Conservation (phyloP, 2,888 invertebrate genomes). For the Plagiodera versicolora region DNA sequence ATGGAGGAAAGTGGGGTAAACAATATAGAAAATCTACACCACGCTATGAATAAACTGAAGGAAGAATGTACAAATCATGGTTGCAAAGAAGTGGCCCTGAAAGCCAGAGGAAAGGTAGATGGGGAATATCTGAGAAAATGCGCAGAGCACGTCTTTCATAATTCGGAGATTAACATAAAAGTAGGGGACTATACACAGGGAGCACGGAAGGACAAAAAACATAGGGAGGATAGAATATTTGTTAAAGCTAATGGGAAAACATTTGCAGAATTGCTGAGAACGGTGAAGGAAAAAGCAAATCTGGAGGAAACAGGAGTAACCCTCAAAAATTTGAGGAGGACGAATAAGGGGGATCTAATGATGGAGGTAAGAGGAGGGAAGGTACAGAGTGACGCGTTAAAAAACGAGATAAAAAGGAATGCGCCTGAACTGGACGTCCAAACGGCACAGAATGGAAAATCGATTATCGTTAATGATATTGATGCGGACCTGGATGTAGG, state of each 20-base stretch:
- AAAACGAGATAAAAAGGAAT: slow-evolving; percentile 1
- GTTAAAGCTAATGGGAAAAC: background rate
- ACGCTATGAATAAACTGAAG: background rate
- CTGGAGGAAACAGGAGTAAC: background rate
- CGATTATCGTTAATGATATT: too few species aligned
- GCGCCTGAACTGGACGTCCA: too few species aligned
- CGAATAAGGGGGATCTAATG: background rate
- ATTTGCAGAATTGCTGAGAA: slow-evolving; percentile 6
- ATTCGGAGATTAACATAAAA: background rate
- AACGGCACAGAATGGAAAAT: too few species aligned
- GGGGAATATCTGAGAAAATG: background rate
- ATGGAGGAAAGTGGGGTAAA: background rate
- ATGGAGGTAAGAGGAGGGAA: slow-evolving; percentile 7
- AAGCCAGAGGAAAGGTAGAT: background rate
- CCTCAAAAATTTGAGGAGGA: slow-evolving; percentile 1
- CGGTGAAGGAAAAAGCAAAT: slow-evolving; percentile 7
- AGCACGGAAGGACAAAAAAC: too few species aligned
- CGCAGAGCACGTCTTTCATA: background rate
- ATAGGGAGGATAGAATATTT: too few species aligned
- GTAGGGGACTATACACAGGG: too few species aligned
- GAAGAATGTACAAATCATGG: background rate
- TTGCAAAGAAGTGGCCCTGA: background rate
- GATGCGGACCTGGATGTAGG: too few species aligned
- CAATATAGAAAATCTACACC: background rate
- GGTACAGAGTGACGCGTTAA: background rate